phyloP scores from a whole-genome alignment of 2,888 invertebrate species.

The Melipona bicolor region DNA sequence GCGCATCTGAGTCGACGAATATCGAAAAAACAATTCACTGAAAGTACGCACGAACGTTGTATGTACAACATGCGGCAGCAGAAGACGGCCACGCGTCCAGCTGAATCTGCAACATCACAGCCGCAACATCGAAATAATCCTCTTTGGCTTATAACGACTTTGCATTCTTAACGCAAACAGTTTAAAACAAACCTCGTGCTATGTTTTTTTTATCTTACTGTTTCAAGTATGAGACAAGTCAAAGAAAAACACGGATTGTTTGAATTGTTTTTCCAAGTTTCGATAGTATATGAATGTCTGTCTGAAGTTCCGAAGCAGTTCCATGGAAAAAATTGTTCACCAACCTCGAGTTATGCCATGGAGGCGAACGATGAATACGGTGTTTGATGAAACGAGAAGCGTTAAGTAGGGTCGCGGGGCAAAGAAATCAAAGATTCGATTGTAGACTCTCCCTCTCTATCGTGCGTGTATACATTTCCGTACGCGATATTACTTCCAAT shows the following conservation, averaged over 20 bases:
- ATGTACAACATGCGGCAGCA: slow-evolving; percentile 22
- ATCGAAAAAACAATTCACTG: slow-evolving; percentile 32
- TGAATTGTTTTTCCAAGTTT: slow-evolving; percentile 11
- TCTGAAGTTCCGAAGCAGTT: not conserved
- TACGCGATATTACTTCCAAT: slow-evolving; percentile 31
- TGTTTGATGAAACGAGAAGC: slow-evolving; percentile 58
- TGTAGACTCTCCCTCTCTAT: slow-evolving; percentile 50
- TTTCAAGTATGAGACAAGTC: not conserved
- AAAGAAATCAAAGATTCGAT: slow-evolving; percentile 70
- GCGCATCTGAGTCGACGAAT: not conserved
- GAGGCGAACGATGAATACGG: slow-evolving; percentile 56
- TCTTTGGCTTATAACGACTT: slow-evolving; percentile 65
- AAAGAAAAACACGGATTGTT: not conserved
- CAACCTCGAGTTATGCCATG: not conserved
- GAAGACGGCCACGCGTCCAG: slow-evolving; percentile 55
- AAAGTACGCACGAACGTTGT: slow-evolving; percentile 12
- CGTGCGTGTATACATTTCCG: slow-evolving; percentile 38
- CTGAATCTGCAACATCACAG: slow-evolving; percentile 60
- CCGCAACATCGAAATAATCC: slow-evolving; percentile 63
- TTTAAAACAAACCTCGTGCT: not conserved
- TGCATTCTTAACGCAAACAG: slow-evolving; percentile 47
- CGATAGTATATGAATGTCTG: not conserved
- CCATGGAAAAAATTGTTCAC: slow-evolving; percentile 10
- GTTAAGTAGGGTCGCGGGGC: slow-evolving; percentile 34
- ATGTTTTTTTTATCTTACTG: not conserved